A percentile compares a stretch with the other conserved stretches of the same genome.
Evolutionary conservation across 2,113 vertebrate species (phyloP).

Genomic region (Corythoichthys haematopterus): DNA sequence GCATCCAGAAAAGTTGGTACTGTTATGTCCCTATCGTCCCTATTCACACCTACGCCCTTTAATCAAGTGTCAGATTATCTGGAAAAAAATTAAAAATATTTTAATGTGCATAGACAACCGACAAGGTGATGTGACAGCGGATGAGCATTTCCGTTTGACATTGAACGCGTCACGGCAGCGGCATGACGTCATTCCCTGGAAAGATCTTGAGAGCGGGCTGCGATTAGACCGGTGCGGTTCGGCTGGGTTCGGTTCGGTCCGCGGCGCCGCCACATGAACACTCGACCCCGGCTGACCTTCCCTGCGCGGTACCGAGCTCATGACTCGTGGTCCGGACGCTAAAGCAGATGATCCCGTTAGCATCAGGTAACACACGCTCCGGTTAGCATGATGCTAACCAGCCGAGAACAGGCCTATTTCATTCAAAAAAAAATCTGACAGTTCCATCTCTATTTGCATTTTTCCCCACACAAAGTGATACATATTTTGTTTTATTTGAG

Average conservation of each 20-base stretch:
- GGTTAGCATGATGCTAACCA: slow-evolving; percentile 34
- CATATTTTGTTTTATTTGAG: not conserved
- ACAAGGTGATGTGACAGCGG: not conserved
- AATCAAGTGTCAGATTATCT: too few relatives aligned
- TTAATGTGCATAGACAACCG: too few relatives aligned
- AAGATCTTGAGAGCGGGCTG: slow-evolving; percentile 21
- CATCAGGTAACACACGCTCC: not conserved
- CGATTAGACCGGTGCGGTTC: slow-evolving; percentile 1
- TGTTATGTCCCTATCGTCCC: too few relatives aligned
- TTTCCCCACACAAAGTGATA: not conserved
- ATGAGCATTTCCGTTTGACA: not conserved
- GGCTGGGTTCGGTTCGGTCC: not conserved
- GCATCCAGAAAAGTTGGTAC: too few relatives aligned
- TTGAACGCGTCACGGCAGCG: not conserved
- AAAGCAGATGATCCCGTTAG: slow-evolving; percentile 56
- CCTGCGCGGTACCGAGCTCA: slow-evolving; percentile 8
- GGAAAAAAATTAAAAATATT: too few relatives aligned
- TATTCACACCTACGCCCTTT: too few relatives aligned
- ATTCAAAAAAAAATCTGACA: slow-evolving; percentile 6
- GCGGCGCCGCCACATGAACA: not conserved
- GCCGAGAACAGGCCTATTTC: slow-evolving; percentile 12
- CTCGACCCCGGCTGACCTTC: not conserved
- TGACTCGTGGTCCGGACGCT: slow-evolving; percentile 15
- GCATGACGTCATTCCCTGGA: slow-evolving; percentile 31
- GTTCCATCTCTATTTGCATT: not conserved